phyloP scores from a whole-genome alignment of 1,140 invertebrate genomes.

The Araneus ventricosus region DNA sequence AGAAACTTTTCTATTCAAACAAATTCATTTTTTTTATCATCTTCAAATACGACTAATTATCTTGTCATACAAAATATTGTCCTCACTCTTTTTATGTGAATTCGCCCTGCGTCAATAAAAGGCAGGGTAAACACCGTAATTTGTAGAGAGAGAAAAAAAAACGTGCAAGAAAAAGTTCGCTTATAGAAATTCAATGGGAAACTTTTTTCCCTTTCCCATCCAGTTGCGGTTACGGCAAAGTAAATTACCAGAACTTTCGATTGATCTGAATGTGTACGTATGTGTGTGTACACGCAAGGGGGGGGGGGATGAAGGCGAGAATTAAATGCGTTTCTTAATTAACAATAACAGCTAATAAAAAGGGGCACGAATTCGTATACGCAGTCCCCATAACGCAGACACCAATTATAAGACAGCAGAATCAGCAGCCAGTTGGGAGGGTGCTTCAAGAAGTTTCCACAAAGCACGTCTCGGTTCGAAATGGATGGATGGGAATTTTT shows the following conservation, averaged over 20 bases:
- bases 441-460: conserved; percentile 17
- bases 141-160: conserved; percentile 66
- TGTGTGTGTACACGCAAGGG: conserved; percentile 28
- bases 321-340: conserved; percentile 75
- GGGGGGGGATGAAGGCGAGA: conserved; percentile 34
- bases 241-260: conserved; percentile 75
- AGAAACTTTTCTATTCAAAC: conserved; percentile 74
- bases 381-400: conserved; percentile 25
- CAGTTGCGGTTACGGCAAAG: conserved; percentile 64
- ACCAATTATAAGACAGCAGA: conserved; percentile 59
- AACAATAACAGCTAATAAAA: conserved; percentile 76
- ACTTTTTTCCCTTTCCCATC: conserved; percentile 49
- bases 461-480: conserved; percentile 51
- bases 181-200: conserved; percentile 74
- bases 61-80: conserved; percentile 75
- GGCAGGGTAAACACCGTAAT: conserved; percentile 75
- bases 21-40: conserved; percentile 75
- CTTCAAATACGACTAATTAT: conserved; percentile 75
- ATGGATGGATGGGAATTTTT: neutral
- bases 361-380: conserved; percentile 50
- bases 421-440: neutral
- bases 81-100: conserved; percentile 74
- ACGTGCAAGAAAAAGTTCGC: conserved; percentile 69
- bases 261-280: conserved; percentile 70
- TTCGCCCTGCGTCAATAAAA: conserved; percentile 72